Conservation (phyloP, 2,888 invertebrate species). For the Emmelina monodactyla region DNA sequence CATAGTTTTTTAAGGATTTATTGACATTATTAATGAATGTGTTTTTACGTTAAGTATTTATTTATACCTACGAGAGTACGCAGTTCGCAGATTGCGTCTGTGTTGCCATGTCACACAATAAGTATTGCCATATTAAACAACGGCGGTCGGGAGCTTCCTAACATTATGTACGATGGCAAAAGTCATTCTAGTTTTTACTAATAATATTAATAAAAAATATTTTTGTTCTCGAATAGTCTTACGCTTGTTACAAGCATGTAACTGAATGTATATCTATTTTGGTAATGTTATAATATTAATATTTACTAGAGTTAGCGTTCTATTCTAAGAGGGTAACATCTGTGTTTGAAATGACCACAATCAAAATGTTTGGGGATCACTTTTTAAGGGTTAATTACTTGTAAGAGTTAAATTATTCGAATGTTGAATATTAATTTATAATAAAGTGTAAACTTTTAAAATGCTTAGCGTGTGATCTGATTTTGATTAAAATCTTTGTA, state of each 20-base stretch:
- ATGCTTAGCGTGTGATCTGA: constrained; percentile 65
- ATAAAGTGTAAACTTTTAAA: constrained; percentile 51
- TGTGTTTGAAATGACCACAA: constrained; percentile 39
- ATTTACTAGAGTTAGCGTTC: constrained; percentile 3
- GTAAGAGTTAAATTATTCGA: constrained; percentile 60
- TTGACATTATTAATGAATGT: constrained; percentile 50
- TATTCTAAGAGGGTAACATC: constrained; percentile 37
- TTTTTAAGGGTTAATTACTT: constrained; percentile 46
- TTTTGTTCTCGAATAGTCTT: constrained; percentile 56
- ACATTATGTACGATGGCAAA: constrained; percentile 44
- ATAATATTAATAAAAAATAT: constrained; percentile 45
- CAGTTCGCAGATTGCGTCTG: constrained; percentile 41
- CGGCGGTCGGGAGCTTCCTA: constrained; percentile 41
- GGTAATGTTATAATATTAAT: constrained; percentile 3
- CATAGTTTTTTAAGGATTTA: constrained; percentile 50
- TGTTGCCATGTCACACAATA: constrained; percentile 25
- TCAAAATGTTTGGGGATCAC: constrained; percentile 43
- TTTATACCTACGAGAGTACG: constrained; percentile 37
- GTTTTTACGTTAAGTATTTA: constrained; percentile 56
- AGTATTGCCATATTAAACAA: constrained; percentile 37
- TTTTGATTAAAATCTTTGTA: constrained; percentile 47
- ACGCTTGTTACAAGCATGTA: constrained; percentile 51
- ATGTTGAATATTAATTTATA: constrained; percentile 57
- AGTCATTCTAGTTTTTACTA: constrained; percentile 53
- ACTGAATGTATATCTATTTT: constrained; percentile 15